Base-by-base conservation (phyloP, 1,140 invertebrate species). In the Teleogryllus occipitalis region DNA sequence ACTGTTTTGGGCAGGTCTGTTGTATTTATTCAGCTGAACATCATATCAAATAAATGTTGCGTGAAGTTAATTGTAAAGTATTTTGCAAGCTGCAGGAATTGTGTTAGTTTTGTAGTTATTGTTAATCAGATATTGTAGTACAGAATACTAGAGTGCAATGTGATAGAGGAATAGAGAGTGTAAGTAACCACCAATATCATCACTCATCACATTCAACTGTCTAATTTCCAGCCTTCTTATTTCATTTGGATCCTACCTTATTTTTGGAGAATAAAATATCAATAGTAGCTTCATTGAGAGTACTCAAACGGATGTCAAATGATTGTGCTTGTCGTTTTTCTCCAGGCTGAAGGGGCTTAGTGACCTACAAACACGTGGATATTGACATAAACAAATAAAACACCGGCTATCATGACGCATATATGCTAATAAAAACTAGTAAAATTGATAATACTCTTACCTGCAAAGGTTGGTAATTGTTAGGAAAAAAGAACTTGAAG, bases 201-300 rank as follows among this genome's bases (percentile, higher is more conserved):
- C 27, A 39, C 27, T 39, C 27, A n/a, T n/a, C n/a, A n/a, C n/a
- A n/a, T n/a, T n/a, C n/a, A n/a, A n/a, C n/a, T n/a, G n/a, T n/a
- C n/a, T n/a, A n/a, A n/a, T n/a, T n/a, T 39, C 27, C 5, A 39
- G 27, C 5, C 27, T 39, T 39, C 27, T 39, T 2, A 39, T 39
- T 39, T 39, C 5, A 39, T 39, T 39, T 39, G 27, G 27, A 39
- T 80, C 84, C 83, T 84, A 90, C 89, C 80, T 96, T 96, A 84
- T 97, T 95, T 88, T 98, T 98, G 8, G 96, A 97, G 85, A 98
- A 99, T 7, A 99, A 88, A 83, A 98, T 95, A 86, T 99, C 97
- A 78, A 98, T 94, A 1, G 96, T 97, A 0, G 96, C 95, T 85
- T 97, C 95, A 83, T 94, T 93, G 12, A 98, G 87, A 27, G 97